Evolutionary conservation across 2,113 vertebrate genomes (phyloP), one percentile per base, ranked within the genome.

Genomic region (Trinectes maculatus): DNA sequence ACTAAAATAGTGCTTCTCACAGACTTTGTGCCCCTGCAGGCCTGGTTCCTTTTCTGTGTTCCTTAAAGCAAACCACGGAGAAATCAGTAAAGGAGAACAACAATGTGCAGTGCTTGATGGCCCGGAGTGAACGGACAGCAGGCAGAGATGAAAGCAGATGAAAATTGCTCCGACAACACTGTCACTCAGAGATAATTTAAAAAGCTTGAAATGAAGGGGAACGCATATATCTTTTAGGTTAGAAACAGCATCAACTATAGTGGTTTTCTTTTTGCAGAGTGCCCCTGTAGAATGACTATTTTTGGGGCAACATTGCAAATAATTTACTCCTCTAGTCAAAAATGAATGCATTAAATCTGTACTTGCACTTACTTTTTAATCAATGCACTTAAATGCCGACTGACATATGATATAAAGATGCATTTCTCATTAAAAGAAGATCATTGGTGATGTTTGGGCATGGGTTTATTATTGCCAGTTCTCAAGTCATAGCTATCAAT

Each of bases 361-460:
- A 94, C 94, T 95, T 97, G 95, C 95, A 95, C 94, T 95, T 94
- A 93, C 91, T 95, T 96, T 96, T 96, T 97, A 95, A 95, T 94
- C 91, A 94, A 90, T 96, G 94, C 95, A 97, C 94, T 96, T 97
- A 93, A 94, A 93, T 86, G 93, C 90, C 90, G 89, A 89, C 88
- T 85, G 87, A 95, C 86, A 72, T 95, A 95, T 93, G 93, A 94
- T 92, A 95, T 83, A 92, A 89, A 86, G 84, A 91, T 91, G 71
- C 47, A 75, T 91, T 92, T 86, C 86, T 91, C 85, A 89, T 89
- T 90, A 82, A 89, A 90, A 88, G 61, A 82, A 80, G 67, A 87
- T 81, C 58, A 82, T 83, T 88, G 87, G 73, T 88, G 83, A 87
- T 84, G 72, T 87, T 87, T 82, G 87, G 90, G 82, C 86, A 89